A percentile compares a stretch with the other conserved stretches of the same genome.
Evolutionary conservation across 2,797 vertebrate genomes (phyloP).

Genomic region (Lerista edwardsae): DNA sequence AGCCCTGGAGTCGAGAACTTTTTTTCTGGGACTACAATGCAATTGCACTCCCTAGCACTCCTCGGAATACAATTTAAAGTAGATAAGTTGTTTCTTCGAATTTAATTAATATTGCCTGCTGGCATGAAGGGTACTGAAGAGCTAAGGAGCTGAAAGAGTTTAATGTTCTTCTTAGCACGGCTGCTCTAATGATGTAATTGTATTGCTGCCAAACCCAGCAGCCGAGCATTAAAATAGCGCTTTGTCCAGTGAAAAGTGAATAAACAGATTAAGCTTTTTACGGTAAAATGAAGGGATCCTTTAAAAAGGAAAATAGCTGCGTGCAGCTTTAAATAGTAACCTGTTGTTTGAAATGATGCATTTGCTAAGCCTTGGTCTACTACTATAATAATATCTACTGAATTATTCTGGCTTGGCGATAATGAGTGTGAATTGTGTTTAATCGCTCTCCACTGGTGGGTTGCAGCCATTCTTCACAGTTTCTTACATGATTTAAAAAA

Average conservation of each 20-base stretch:
- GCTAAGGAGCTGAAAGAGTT: constrained; percentile 52
- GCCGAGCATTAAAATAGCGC: constrained; percentile 26
- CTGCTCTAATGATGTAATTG: constrained; percentile 62
- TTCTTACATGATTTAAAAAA: constrained; percentile 48
- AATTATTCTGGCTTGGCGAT: constrained; percentile 53
- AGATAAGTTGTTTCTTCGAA: constrained; percentile 43
- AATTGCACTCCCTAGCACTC: constrained; percentile 17
- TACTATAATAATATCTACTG: constrained; percentile 37
- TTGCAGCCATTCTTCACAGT: constrained; percentile 26
- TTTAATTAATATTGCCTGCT: constrained; percentile 65
- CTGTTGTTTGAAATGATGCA: constrained; percentile 32
- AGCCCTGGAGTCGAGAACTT: constrained; percentile 9
- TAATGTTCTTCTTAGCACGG: constrained; percentile 62
- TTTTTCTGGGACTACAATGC: constrained; percentile 29
- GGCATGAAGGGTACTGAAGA: constrained; percentile 33
- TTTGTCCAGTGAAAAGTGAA: constrained; percentile 59
- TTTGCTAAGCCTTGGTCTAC: constrained; percentile 34
- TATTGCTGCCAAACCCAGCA: constrained; percentile 55
- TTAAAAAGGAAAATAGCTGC: constrained; percentile 46
- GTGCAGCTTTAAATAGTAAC: constrained; percentile 41
- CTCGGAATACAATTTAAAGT: constrained; percentile 52
- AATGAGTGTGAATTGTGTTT: constrained; percentile 41
- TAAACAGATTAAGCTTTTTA: constrained; percentile 60
- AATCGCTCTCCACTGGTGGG: constrained; percentile 25
- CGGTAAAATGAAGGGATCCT: constrained; percentile 40